Percentiles rank a stretch among this genome's conserved stretches.
phyloP scores from a whole-genome alignment of 1,140 invertebrate genomes.

The Sycophila sp. region DNA sequence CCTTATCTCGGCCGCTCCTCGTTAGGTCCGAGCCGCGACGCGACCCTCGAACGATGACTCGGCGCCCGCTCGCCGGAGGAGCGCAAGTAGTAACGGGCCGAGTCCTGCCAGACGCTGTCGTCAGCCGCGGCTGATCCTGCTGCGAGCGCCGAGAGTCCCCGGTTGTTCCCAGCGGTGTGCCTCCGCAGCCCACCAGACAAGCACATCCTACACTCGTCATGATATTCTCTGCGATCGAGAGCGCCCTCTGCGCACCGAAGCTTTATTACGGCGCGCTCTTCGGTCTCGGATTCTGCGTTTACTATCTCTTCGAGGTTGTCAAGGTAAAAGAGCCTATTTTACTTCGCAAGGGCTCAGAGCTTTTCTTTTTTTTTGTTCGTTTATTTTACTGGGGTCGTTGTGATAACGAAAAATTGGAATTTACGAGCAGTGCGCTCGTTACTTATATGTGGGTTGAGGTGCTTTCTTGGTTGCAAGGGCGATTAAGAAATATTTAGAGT shows the following conservation, averaged over 20 bases:
- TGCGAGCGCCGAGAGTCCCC: too few species aligned
- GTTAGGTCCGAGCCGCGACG: too few species aligned
- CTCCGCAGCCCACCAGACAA: background rate
- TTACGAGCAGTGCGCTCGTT: too few species aligned
- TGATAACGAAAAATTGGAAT: too few species aligned
- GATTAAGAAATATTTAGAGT: too few species aligned
- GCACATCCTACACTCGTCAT: constrained; percentile 1
- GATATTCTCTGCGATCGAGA: constrained; percentile 53
- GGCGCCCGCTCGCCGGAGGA: background rate
- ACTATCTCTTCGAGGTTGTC: constrained; percentile 65
- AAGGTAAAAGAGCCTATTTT: too few species aligned
- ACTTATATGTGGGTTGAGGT: too few species aligned
- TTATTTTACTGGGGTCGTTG: too few species aligned
- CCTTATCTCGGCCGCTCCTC: background rate
- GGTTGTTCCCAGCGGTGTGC: background rate
- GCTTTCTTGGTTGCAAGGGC: too few species aligned
- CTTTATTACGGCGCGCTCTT: constrained; percentile 60
- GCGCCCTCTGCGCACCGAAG: constrained; percentile 55
- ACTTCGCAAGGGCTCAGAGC: background rate
- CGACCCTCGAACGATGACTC: too few species aligned
- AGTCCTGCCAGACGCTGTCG: background rate
- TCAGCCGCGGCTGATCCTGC: too few species aligned
- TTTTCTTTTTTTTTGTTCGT: too few species aligned
- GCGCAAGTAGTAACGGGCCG: background rate
- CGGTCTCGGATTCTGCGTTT: constrained; percentile 60